These are phyloP conservation scores for Heliconius charithonia DNA, from an alignment of 2,888 invertebrate genomes.

Conservation along the genomic window DNA sequence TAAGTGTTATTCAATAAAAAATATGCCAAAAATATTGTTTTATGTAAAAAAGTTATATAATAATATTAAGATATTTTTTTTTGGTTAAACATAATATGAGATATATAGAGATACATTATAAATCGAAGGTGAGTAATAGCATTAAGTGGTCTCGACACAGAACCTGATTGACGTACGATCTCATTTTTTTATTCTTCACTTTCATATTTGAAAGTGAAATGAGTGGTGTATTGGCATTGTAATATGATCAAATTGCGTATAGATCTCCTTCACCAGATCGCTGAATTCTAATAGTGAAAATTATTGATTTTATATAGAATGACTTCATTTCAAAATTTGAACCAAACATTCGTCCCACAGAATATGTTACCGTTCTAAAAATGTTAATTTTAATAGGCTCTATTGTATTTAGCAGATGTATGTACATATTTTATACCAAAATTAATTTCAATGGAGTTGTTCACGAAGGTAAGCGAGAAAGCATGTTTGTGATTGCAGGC, in stretches of 20 bases:
- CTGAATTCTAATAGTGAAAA: background rate
- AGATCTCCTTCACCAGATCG: background rate
- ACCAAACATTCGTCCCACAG: background rate
- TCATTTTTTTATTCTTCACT: conserved; percentile 47
- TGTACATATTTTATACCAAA: conserved; percentile 59
- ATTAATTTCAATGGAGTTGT: conserved; percentile 51
- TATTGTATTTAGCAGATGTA: conserved; percentile 36
- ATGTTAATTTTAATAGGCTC: background rate
- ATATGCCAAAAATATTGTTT: background rate
- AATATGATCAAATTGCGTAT: background rate
- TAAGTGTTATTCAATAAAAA: background rate
- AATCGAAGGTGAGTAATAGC: conserved; percentile 25
- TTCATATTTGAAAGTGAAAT: conserved; percentile 51
- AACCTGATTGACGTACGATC: conserved; percentile 45
- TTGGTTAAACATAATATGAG: background rate
- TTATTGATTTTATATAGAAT: background rate
- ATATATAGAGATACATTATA: conserved; percentile 2
- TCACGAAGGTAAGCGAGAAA: conserved; percentile 62
- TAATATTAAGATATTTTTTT: background rate
- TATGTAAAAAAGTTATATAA: background rate
- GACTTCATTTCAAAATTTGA: background rate
- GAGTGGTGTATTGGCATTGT: conserved; percentile 1
- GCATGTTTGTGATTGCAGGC: conserved; percentile 61
- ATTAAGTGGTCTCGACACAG: conserved; percentile 24
- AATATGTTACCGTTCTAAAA: background rate